Conservation (phyloP, 2,888 invertebrate genomes). For the Cryptocephalus primarius region DNA sequence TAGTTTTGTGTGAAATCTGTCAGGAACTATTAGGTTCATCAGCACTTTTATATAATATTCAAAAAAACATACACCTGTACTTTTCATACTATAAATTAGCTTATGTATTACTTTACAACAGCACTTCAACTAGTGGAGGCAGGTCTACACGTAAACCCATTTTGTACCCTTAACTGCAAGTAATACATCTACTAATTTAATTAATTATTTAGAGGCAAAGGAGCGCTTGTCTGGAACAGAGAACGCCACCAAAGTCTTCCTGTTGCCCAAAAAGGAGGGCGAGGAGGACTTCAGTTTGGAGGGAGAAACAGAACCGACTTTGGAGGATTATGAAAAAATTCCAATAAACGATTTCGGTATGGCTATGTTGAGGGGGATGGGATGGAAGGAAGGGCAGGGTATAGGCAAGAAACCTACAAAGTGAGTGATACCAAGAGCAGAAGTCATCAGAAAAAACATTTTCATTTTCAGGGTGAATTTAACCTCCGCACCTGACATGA, state of each 20-base stretch:
- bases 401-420: constrained; percentile 46
- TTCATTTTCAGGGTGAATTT: constrained; percentile 35
- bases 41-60: too few species aligned
- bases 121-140: too few species aligned
- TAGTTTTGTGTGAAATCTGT: too few species aligned
- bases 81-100: too few species aligned
- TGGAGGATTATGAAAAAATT: constrained; percentile 57
- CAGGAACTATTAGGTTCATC: too few species aligned
- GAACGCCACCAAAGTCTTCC: constrained; percentile 29
- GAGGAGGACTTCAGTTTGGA: constrained; percentile 49
- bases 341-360: constrained; percentile 75
- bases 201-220: constrained; percentile 22
- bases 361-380: constrained; percentile 82
- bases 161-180: too few species aligned
- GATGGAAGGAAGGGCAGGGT: constrained; percentile 63
- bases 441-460: constrained; percentile 8
- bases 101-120: too few species aligned
- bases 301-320: constrained; percentile 50
- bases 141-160: too few species aligned
- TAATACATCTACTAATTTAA: neutral
- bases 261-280: constrained; percentile 45
- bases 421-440: constrained; percentile 22
- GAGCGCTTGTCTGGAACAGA: constrained; percentile 27
- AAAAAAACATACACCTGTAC: too few species aligned
- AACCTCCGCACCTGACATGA: constrained; percentile 52